Evolutionary conservation across 2,888 invertebrate species (phyloP).

Genomic region (Trachelus stipa): DNA sequence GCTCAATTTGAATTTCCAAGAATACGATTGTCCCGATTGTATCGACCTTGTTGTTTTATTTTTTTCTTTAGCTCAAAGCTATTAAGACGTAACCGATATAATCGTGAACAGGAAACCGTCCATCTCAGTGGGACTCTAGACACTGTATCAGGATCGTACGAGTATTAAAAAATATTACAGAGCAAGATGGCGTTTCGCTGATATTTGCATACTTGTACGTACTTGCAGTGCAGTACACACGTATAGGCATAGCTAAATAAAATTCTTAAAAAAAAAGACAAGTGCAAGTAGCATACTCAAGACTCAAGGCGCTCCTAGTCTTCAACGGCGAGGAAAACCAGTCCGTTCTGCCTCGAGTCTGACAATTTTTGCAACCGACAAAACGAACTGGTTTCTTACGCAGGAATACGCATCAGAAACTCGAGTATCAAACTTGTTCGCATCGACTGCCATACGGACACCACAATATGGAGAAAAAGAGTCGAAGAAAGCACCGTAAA

Average conservation of each 20-base stretch:
- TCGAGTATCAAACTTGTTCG: not conserved
- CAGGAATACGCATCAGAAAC: not conserved
- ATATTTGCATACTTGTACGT: not conserved
- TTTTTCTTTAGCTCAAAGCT: not conserved
- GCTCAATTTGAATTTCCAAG: not conserved
- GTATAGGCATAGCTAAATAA: not conserved
- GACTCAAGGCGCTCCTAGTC: not conserved
- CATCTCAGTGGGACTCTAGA: not conserved
- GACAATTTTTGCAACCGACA: not conserved
- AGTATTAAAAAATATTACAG: not conserved
- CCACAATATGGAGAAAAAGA: not conserved
- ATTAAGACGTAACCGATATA: not conserved
- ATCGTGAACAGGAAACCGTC: not conserved
- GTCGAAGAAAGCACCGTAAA: not conserved
- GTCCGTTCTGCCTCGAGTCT: slow-evolving; percentile 6
- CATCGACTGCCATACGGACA: not conserved
- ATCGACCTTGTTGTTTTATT: not conserved
- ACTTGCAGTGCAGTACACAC: not conserved
- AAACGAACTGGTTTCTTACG: not conserved
- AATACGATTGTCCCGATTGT: not conserved
- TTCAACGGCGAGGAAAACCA: slow-evolving; percentile 7
- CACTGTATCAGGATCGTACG: not conserved
- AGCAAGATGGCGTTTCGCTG: not conserved
- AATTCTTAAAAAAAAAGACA: not conserved
- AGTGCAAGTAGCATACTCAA: not conserved